A percentile compares a stretch with the other conserved stretches of the same genome.
Conservation (phyloP, 2,888 invertebrate species). For the Cordilura impudica region DNA sequence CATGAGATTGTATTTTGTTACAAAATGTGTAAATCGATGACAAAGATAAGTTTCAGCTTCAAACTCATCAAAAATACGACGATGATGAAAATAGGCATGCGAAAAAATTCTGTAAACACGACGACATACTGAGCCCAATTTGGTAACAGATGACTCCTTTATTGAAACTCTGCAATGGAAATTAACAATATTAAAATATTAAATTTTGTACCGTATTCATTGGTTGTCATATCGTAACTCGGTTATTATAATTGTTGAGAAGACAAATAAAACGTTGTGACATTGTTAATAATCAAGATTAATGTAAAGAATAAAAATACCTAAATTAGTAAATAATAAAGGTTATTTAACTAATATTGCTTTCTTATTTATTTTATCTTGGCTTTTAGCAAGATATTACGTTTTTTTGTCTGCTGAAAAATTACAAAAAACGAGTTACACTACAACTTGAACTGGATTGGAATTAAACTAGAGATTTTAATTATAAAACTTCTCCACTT, state of each 20-base stretch:
- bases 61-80: slow-evolving; percentile 97
- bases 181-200: too few relatives aligned
- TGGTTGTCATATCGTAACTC: too few relatives aligned
- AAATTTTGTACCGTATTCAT: too few relatives aligned
- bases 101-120: slow-evolving; percentile 99
- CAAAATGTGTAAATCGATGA: slow-evolving; percentile 97
- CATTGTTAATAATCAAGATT: too few relatives aligned
- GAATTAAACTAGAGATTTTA: background rate
- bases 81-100: slow-evolving; percentile 99
- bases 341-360: too few relatives aligned
- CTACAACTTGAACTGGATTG: background rate
- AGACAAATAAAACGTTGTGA: too few relatives aligned
- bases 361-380: too few relatives aligned
- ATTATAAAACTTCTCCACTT: slow-evolving; percentile 64
- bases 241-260: too few relatives aligned
- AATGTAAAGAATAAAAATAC: too few relatives aligned
- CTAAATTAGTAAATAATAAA: too few relatives aligned
- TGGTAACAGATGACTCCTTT: slow-evolving; percentile 98
- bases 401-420: too few relatives aligned
- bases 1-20: slow-evolving; percentile 98
- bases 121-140: slow-evolving; percentile 98
- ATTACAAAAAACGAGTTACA: background rate
- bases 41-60: slow-evolving; percentile 97
- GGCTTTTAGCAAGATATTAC: too few relatives aligned
- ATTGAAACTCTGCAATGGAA: slow-evolving; percentile 91